phyloP scores from a whole-genome alignment of 2,113 vertebrate species.

The Nerophis lumbriciformis region DNA sequence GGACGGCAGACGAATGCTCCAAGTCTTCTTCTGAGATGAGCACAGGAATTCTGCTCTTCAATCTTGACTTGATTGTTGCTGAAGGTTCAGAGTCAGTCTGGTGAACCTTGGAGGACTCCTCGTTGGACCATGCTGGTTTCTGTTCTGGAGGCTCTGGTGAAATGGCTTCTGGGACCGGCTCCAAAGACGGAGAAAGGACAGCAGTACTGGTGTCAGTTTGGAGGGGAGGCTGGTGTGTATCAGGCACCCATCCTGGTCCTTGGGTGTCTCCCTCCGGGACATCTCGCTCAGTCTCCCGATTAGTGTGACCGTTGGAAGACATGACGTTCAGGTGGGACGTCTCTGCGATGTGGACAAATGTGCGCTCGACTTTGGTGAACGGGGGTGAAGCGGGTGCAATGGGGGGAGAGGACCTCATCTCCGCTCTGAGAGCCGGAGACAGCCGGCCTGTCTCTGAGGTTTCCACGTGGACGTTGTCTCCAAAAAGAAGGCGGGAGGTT shows the following conservation, averaged over 20 bases:
- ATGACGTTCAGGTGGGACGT: constrained; percentile 92
- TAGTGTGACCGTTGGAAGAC: constrained; percentile 80
- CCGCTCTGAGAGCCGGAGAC: constrained; percentile 83
- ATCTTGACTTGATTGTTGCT: constrained; percentile 24
- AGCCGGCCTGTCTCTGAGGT: constrained; percentile 78
- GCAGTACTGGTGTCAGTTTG: constrained; percentile 33
- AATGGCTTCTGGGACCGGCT: constrained; percentile 41
- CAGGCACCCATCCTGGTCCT: constrained; percentile 35
- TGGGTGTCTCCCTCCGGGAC: constrained; percentile 54
- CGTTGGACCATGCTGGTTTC: constrained; percentile 22
- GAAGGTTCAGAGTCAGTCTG: constrained; percentile 3
- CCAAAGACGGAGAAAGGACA: constrained; percentile 21
- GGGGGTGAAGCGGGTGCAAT: constrained; percentile 81
- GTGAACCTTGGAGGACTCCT: constrained; percentile 5
- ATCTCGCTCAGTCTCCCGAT: constrained; percentile 68
- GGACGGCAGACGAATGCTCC: constrained; percentile 75
- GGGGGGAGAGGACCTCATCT: constrained; percentile 73
- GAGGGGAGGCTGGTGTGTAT: constrained; percentile 42
- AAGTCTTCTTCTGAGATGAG: constrained; percentile 85
- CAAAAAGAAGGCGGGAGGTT: constrained; percentile 68
- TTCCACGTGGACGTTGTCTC: constrained; percentile 34
- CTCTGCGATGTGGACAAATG: constrained; percentile 92
- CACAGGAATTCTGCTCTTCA: constrained; percentile 85
- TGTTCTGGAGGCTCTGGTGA: constrained; percentile 21
- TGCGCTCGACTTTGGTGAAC: constrained; percentile 95